Evolutionary conservation across 2,888 invertebrate species (phyloP).

Genomic region (Napeogenes sylphis): DNA sequence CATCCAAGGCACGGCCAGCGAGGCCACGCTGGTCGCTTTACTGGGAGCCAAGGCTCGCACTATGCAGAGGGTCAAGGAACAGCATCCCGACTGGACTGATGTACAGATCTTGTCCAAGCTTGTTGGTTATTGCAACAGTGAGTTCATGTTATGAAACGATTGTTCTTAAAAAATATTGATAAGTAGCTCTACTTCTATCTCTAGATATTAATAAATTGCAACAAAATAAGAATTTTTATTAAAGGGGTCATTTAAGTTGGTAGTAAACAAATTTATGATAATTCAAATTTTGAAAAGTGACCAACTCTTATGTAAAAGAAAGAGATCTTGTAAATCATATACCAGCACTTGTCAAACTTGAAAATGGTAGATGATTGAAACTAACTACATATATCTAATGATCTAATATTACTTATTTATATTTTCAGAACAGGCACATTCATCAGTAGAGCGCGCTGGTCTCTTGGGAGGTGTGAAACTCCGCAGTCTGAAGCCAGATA

Average conservation of each 20-base stretch:
- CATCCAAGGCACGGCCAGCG: slow-evolving; percentile 96
- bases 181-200: not conserved
- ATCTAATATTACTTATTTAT: slow-evolving; percentile 9
- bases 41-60: slow-evolving; percentile 91
- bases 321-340: no score
- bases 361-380: no score
- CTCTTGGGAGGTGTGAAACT: slow-evolving; percentile 91
- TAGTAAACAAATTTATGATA: no score
- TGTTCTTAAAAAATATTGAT: not conserved
- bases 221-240: no score
- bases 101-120: slow-evolving; percentile 85
- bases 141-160: slow-evolving; percentile 44
- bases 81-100: slow-evolving; percentile 86
- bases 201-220: no score
- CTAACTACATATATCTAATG: no score
- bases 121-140: slow-evolving; percentile 91
- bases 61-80: slow-evolving; percentile 81
- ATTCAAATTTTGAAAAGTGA: not conserved
- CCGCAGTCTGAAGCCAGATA: slow-evolving; percentile 84
- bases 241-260: no score
- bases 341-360: no score
- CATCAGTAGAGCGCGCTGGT: slow-evolving; percentile 95
- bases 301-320: not conserved
- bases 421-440: slow-evolving; percentile 89
- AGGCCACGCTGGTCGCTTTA: slow-evolving; percentile 94